phyloP scores from a whole-genome alignment of 2,888 invertebrate genomes.

The Xestobium rufovillosum region DNA sequence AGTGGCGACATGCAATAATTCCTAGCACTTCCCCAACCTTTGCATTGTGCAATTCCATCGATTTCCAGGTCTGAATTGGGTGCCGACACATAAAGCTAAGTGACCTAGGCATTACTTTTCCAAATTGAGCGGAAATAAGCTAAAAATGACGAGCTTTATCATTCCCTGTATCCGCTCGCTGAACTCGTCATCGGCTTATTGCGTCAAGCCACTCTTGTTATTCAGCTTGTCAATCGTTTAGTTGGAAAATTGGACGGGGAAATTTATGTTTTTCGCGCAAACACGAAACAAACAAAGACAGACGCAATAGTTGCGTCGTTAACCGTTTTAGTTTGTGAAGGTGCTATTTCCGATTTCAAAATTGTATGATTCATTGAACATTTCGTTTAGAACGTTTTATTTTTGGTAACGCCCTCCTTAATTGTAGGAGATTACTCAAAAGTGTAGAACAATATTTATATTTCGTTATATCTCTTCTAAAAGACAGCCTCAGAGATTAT shows the following conservation, averaged over 20 bases:
- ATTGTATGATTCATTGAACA: neutral
- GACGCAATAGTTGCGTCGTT: constrained; percentile 1
- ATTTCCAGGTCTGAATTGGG: too few species aligned
- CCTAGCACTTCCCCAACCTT: too few species aligned
- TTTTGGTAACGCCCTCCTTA: too few species aligned
- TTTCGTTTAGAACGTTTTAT: too few species aligned
- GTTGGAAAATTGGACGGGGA: constrained; percentile 2
- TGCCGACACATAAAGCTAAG: too few species aligned
- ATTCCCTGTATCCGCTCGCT: too few species aligned
- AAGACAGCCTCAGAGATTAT: too few species aligned
- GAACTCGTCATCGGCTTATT: constrained; percentile 20
- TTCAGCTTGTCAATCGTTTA: constrained; percentile 23
- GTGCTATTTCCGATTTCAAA: constrained; percentile 4
- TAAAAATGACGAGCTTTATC: constrained; percentile 10
- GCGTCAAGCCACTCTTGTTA: constrained; percentile 22
- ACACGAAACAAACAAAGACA: constrained; percentile 2
- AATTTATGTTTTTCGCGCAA: constrained; percentile 14
- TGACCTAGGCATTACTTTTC: constrained; percentile 25
- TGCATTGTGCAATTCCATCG: too few species aligned
- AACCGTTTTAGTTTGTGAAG: constrained; percentile 6
- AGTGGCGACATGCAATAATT: too few species aligned
- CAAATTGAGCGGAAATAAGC: constrained; percentile 34
- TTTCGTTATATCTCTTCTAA: too few species aligned
- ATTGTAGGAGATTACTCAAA: too few species aligned
- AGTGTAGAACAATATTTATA: too few species aligned